phyloP scores from a whole-genome alignment of 1,140 invertebrate species.

The Colletes gigas region DNA sequence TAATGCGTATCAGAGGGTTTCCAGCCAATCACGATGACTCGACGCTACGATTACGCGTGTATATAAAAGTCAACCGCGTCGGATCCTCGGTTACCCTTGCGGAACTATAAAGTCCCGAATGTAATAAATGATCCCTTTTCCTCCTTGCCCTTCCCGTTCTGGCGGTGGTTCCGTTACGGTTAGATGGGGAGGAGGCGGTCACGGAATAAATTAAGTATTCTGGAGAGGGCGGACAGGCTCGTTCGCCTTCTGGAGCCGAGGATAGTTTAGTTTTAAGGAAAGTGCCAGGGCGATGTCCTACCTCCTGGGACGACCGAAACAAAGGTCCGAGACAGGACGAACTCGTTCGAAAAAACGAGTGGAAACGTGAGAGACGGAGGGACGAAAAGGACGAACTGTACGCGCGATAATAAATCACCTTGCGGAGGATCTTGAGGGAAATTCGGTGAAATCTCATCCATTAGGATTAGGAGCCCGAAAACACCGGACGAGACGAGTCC shows the following conservation, averaged over 20 bases:
- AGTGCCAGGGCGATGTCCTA: conserved; percentile 48
- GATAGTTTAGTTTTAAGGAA: conserved; percentile 63
- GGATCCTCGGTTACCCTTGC: conserved; percentile 22
- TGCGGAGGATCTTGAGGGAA: conserved; percentile 59
- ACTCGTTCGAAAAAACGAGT: conserved; percentile 39
- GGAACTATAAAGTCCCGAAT: conserved; percentile 28
- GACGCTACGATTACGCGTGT: not conserved
- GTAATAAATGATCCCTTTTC: conserved; percentile 37
- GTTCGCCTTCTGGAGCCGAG: conserved; percentile 46
- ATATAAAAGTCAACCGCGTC: conserved; percentile 23
- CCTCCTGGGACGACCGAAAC: conserved; percentile 56
- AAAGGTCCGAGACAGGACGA: conserved; percentile 56
- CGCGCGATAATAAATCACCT: conserved; percentile 70
- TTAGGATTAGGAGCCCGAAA: conserved; percentile 67
- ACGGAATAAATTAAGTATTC: conserved; percentile 73
- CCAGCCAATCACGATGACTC: conserved; percentile 27
- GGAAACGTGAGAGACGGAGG: not conserved
- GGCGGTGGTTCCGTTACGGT: conserved; percentile 13
- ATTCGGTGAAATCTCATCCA: conserved; percentile 70
- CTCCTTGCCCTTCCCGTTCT: not conserved
- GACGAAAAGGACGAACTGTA: conserved; percentile 36
- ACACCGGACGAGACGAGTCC: not conserved
- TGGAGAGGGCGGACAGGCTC: conserved; percentile 57
- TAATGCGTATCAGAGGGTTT: not conserved
- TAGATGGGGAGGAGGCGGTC: conserved; percentile 51